Conservation (phyloP, 2,888 invertebrate species). For the Erynnis tages region DNA sequence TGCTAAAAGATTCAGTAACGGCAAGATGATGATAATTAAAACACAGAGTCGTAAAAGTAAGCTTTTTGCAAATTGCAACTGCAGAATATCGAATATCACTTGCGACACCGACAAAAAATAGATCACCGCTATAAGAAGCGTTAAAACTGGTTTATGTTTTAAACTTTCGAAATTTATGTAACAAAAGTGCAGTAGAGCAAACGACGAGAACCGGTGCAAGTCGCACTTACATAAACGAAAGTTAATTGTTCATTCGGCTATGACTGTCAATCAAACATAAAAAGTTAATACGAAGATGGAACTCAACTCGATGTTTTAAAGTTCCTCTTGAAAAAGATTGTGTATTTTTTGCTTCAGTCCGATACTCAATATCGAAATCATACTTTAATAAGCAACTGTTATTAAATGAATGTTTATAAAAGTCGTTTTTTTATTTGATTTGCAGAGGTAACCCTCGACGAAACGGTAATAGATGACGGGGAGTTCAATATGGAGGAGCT, state of each 20-base stretch:
- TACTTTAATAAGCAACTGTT: too few species aligned
- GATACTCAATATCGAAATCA: too few species aligned
- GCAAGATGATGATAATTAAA: not conserved
- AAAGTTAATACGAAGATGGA: not conserved
- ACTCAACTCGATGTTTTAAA: too few species aligned
- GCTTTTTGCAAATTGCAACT: not conserved
- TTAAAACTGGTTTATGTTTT: conserved; percentile 8
- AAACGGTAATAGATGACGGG: conserved; percentile 80
- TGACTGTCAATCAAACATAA: conserved; percentile 3
- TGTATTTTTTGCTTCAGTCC: too few species aligned
- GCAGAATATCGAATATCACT: conserved; percentile 4
- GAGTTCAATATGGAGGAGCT: conserved; percentile 83
- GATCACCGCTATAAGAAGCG: conserved; percentile 13
- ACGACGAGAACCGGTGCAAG: conserved; percentile 15
- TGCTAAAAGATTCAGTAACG: too few species aligned
- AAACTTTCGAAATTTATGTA: conserved; percentile 20
- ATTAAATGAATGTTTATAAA: not conserved
- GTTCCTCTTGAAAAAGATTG: too few species aligned
- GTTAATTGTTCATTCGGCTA: conserved; percentile 16
- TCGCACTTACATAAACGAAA: conserved; percentile 8
- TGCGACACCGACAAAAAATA: conserved; percentile 11
- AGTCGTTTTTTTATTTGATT: conserved; percentile 23
- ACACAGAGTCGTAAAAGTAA: not conserved
- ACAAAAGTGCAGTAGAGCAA: conserved; percentile 19
- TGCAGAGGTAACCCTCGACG: conserved; percentile 68